Percentiles rank a stretch among this genome's conserved stretches.
These are phyloP conservation scores for Rapana venosa DNA, from an alignment of 2,888 invertebrate species.

Conservation along the genomic window DNA sequence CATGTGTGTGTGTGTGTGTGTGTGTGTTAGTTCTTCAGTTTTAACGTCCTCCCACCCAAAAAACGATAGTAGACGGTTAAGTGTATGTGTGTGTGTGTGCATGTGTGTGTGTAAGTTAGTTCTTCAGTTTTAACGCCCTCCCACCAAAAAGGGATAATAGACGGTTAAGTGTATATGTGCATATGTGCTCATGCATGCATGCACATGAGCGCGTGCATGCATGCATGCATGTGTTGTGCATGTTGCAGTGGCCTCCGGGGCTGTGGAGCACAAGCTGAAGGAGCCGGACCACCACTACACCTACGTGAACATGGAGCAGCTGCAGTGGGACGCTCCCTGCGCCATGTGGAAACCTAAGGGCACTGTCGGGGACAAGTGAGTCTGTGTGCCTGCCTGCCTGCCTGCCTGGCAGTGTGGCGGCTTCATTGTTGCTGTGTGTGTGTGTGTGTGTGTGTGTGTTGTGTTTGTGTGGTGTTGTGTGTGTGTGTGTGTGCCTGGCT, in stretches of 20 bases:
- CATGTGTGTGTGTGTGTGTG: no score
- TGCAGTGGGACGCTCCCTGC: slow-evolving; percentile 66
- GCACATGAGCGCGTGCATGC: background rate
- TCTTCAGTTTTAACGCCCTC: no score
- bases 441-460: background rate
- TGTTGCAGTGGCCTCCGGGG: slow-evolving; percentile 69
- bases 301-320: slow-evolving; percentile 71
- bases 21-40: no score
- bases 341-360: slow-evolving; percentile 73
- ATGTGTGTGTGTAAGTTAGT: no score
- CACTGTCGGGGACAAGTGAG: slow-evolving; percentile 73
- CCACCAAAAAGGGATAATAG: no score
- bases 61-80: no score
- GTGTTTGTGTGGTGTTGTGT: no score
- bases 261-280: slow-evolving; percentile 69
- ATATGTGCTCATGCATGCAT: background rate
- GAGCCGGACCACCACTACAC: slow-evolving; percentile 72
- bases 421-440: background rate
- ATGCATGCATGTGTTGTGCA: background rate
- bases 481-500: no score
- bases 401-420: background rate
- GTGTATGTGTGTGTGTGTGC: no score
- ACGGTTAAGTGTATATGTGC: no score
- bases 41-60: no score
- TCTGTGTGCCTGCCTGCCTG: background rate